Base-by-base conservation (phyloP, 2,888 invertebrate species). In the Selenia dentaria region DNA sequence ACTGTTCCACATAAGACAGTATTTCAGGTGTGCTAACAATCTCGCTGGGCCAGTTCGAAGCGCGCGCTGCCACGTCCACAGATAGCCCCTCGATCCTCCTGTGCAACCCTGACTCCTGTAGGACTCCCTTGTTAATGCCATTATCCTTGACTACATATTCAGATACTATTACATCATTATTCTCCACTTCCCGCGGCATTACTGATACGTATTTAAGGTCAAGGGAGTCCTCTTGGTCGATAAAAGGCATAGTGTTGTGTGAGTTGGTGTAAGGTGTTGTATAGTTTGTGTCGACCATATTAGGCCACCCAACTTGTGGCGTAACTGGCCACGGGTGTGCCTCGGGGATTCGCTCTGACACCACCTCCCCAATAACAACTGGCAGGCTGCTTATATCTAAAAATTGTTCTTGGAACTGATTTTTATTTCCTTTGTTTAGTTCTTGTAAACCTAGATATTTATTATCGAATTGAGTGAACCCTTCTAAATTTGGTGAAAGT, bases 1-100 rank as follows among this genome's bases (percentile, higher is more conserved):
- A 59, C 54, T 89, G 85, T 59, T 90, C 90, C 36, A 91, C 85
- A 51, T 70, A 83, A 53, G 68, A 82, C 38, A 91, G 78, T 42
- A 91, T 82, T 41, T 90, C 91, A 3, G 91, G 91, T 13, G 91
- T 91, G 68, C 80, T 89, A 66, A 91, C 81, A 59, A 69, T 54
- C 47, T 80, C 79, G 13, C 49, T 60, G 27, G 71, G 55, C 74
- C 80, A 80, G 57, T 49, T 46, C 18, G 77, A 69, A 14, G 69
- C 57, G 22, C 67, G 69, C 44, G 74, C 61, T 27, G 70, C 67
- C 43, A 89, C 79, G 63, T 85, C 74, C 20, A 90, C 72, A 8
- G 78, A 71, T 39, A 89, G 69, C 22, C 65, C 71, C 27, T 64
- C 59, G 5, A 51, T 54, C 22, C 64, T 64, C 43, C 59, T 59